Conservation (phyloP, 1,140 invertebrate genomes). For the Drosophila littoralis region DNA sequence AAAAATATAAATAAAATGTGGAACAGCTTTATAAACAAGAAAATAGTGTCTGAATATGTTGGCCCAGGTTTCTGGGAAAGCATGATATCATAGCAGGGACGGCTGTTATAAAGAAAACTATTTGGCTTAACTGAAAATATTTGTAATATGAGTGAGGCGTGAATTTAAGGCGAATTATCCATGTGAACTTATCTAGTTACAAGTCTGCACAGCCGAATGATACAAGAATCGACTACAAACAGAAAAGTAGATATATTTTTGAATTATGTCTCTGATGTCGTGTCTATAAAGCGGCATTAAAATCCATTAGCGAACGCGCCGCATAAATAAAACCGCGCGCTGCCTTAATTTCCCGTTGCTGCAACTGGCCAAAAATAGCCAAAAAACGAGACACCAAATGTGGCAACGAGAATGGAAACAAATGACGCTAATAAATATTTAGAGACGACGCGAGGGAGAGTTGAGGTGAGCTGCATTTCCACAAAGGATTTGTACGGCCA, state of each 20-base stretch:
- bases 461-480: slow-evolving; percentile 41
- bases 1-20: not conserved
- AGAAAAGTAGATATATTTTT: slow-evolving; percentile 16
- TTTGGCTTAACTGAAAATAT: not conserved
- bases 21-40: slow-evolving; percentile 16
- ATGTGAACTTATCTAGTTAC: not conserved
- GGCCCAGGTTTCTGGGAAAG: not conserved
- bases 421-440: slow-evolving; percentile 77
- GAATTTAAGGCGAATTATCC: not conserved
- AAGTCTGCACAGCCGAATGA: slow-evolving; percentile 6
- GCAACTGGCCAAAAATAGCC: slow-evolving; percentile 73
- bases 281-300: slow-evolving; percentile 74
- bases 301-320: slow-evolving; percentile 73
- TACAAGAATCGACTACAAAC: not conserved
- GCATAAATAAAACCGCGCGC: slow-evolving; percentile 71
- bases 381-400: slow-evolving; percentile 51
- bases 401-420: slow-evolving; percentile 62
- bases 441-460: slow-evolving; percentile 13
- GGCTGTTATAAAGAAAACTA: no score
- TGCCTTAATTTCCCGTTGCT: slow-evolving; percentile 64
- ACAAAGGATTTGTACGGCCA: slow-evolving; percentile 66
- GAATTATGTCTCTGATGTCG: slow-evolving; percentile 69
- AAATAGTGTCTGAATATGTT: not conserved
- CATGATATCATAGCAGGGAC: not conserved
- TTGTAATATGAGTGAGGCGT: not conserved